Evolutionary conservation across 2,113 vertebrate species (phyloP).

Genomic region (Phyllopteryx taeniolatus): DNA sequence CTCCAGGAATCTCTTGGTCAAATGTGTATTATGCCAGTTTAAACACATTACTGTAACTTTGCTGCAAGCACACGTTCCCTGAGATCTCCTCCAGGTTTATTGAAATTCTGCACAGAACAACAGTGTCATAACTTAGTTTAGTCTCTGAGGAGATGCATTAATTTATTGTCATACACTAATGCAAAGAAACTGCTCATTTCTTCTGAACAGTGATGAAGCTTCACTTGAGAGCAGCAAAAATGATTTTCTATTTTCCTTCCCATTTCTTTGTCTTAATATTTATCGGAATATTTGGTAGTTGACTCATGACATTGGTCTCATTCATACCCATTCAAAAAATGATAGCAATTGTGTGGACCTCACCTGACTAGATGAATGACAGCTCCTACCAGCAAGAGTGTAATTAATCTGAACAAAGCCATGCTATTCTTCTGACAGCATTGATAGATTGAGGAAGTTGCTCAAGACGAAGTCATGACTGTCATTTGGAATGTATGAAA

Average conservation of each 20-base stretch:
- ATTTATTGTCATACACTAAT: conserved; percentile 48
- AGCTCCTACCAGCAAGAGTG: conserved; percentile 51
- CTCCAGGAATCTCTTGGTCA: conserved; percentile 29
- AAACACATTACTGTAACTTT: conserved; percentile 65
- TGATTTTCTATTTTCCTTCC: conserved; percentile 50
- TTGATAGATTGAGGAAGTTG: conserved; percentile 69
- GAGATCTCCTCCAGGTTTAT: conserved; percentile 50
- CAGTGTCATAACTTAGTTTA: conserved; percentile 55
- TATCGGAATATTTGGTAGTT: conserved; percentile 44
- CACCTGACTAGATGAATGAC: conserved; percentile 57
- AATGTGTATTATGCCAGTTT: conserved; percentile 56
- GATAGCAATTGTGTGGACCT: conserved; percentile 38
- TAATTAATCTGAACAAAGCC: conserved; percentile 70
- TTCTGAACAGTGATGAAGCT: conserved; percentile 49
- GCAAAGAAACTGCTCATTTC: conserved; percentile 47
- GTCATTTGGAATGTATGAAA: conserved; percentile 58
- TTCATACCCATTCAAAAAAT: conserved; percentile 56
- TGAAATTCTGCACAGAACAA: conserved; percentile 47
- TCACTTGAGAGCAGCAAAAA: conserved; percentile 50
- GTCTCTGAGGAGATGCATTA: conserved; percentile 63
- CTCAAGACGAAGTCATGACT: conserved; percentile 63
- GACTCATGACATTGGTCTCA: conserved; percentile 43
- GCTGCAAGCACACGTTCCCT: conserved; percentile 32
- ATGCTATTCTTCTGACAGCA: conserved; percentile 60
- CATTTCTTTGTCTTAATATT: conserved; percentile 28